phyloP scores from a whole-genome alignment of 2,888 invertebrate genomes.

The Syrphus vitripennis region DNA sequence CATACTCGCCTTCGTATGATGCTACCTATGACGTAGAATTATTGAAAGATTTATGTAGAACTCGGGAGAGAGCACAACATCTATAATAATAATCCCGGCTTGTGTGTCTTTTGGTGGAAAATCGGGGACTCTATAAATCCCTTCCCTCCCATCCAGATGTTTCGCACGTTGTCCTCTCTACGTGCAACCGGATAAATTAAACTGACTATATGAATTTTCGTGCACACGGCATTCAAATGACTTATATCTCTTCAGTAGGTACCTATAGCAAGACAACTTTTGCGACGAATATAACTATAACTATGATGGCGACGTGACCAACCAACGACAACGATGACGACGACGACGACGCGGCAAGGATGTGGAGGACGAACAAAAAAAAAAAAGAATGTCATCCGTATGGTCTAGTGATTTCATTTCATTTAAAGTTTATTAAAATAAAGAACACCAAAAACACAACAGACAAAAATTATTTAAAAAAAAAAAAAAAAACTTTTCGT shows the following conservation, averaged over 20 bases:
- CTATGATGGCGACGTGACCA: background rate
- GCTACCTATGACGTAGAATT: background rate
- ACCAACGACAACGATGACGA: background rate
- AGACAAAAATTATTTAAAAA: background rate
- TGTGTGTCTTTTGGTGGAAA: background rate
- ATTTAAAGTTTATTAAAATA: conserved; percentile 56
- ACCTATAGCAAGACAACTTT: conserved; percentile 24
- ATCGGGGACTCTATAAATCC: background rate
- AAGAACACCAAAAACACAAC: background rate
- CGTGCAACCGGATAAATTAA: conserved; percentile 29
- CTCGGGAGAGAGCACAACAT: background rate
- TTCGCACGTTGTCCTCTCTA: background rate
- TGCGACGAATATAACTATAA: background rate
- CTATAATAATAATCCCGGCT: background rate
- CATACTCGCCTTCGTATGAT: background rate
- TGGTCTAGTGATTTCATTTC: conserved; percentile 62
- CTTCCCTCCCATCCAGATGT: background rate
- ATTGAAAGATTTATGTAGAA: background rate
- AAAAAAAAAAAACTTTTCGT: conserved; percentile 7
- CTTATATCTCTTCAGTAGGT: no score
- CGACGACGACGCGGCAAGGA: background rate
- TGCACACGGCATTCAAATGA: conserved; percentile 38
- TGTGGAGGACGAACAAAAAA: background rate
- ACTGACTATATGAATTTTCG: conserved; percentile 24
- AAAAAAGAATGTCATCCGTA: conserved; percentile 40